Evolutionary conservation across 1,140 invertebrate species (phyloP), one percentile per base, ranked within the genome.

Genomic region (Hylyphantes graminicola): DNA sequence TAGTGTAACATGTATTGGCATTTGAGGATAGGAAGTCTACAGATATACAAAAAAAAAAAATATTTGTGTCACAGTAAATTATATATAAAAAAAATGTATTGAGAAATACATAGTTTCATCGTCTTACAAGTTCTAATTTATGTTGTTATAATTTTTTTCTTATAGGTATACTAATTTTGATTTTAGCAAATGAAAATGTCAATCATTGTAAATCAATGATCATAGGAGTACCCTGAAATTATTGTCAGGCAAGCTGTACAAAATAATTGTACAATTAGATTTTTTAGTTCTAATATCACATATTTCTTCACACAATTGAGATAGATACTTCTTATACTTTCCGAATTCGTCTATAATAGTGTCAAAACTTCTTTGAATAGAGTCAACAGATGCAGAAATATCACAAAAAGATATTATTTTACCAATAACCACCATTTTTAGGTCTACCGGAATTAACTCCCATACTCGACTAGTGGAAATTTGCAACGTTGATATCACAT

Each of bases 251-350:
- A 85, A 64, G 53, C 82, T 85, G n/a, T 85, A 85, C 19, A 85
- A 59, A 77, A 85, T 70, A 61, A 85, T 77, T 11, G 82, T 15
- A 68, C 19, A 76, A 51, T 70, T 70, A n/a, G 51, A 15, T 15
- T 70, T 85, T 59, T 77, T 85, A 21, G 61, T 12, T 68, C 51
- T 77, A 54, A 85, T 77, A 17, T 85, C 82, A 85, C 74, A 76
- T 15, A 85, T 85, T 72, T 85, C 82, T 21, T 85, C 82, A 63
- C 73, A 76, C n/a, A 85, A 21, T 15, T 77, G 82, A 8, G 63
- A 68, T 0, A 85, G 55, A 53, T 77, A 85, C 10, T 77, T 85
- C 61, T 77, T 85, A 63, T 77, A 53, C 21, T 85, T 85, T 6
- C 21, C 19, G 54, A 17, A 57, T 11, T 21, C 53, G 17, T 59